These are phyloP conservation scores for Eilema depressum DNA, from an alignment of 2,888 invertebrate genomes.

Conservation along the genomic window DNA sequence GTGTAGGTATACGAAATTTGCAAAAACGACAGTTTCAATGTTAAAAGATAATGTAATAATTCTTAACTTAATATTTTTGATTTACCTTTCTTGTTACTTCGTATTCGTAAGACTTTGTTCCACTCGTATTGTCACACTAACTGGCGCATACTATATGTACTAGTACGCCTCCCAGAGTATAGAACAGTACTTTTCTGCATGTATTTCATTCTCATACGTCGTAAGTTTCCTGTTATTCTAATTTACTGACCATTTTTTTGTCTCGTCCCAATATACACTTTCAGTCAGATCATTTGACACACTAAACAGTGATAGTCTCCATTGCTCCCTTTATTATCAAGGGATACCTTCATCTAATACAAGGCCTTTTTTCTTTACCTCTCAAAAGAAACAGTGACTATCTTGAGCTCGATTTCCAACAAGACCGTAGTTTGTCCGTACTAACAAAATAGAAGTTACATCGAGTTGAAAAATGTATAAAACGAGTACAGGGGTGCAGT, in stretches of 20 bases:
- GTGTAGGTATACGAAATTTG: too few species aligned
- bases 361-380: conserved; percentile 5
- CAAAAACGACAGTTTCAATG: too few species aligned
- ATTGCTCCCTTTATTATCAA: background rate
- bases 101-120: too few species aligned
- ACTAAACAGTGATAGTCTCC: background rate
- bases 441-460: conserved; percentile 11
- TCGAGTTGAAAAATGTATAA: conserved; percentile 20
- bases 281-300: background rate
- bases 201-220: background rate
- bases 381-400: conserved; percentile 2
- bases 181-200: too few species aligned
- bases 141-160: too few species aligned
- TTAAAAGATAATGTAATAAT: too few species aligned
- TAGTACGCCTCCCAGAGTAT: background rate
- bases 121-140: too few species aligned
- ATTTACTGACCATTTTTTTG: background rate
- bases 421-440: conserved; percentile 10
- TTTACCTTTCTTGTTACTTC: too few species aligned
- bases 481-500: conserved; percentile 7
- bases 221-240: background rate
- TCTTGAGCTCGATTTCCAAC: conserved; percentile 7
- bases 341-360: background rate
- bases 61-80: too few species aligned
- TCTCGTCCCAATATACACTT: background rate